Conservation (phyloP, 2,888 invertebrate genomes). For the Saturnia japonica region DNA sequence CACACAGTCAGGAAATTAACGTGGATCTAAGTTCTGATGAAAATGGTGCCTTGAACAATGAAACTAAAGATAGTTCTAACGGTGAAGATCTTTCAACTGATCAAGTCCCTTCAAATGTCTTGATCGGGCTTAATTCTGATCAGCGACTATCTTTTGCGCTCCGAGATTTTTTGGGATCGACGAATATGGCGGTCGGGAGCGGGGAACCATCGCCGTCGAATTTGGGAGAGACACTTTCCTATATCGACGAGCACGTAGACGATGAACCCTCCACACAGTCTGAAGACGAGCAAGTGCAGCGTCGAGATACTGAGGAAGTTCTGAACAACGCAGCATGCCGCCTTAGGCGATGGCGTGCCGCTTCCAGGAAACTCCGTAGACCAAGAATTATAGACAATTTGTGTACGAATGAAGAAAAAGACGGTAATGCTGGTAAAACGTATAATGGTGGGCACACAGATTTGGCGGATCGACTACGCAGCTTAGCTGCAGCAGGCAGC, state of each 20-base stretch:
- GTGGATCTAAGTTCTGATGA: conserved; percentile 69
- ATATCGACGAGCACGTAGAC: conserved; percentile 65
- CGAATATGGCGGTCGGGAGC: conserved; percentile 44
- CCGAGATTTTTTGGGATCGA: conserved; percentile 63
- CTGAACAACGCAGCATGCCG: conserved; percentile 74
- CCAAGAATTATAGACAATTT: conserved; percentile 77
- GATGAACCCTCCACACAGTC: conserved; percentile 53
- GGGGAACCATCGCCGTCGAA: conserved; percentile 54
- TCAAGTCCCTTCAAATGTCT: conserved; percentile 43
- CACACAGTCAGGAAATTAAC: conserved; percentile 69
- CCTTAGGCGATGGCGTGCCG: conserved; percentile 76
- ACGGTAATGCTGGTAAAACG: conserved; percentile 44
- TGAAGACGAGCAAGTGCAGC: conserved; percentile 58
- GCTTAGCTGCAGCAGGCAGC: conserved; percentile 72
- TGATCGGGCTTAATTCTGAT: conserved; percentile 58
- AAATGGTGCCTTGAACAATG: conserved; percentile 53
- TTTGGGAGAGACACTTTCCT: conserved; percentile 57
- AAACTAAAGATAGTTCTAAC: conserved; percentile 52
- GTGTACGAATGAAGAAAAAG: conserved; percentile 57
- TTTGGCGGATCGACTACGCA: conserved; percentile 69
- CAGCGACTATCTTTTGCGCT: conserved; percentile 66
- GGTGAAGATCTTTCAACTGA: conserved; percentile 47
- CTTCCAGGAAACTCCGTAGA: conserved; percentile 74
- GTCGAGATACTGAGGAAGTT: conserved; percentile 65
- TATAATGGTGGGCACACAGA: conserved; percentile 67